Evolutionary conservation across 2,113 vertebrate species (phyloP).

Genomic region (Heterotilapia buettikoferi): DNA sequence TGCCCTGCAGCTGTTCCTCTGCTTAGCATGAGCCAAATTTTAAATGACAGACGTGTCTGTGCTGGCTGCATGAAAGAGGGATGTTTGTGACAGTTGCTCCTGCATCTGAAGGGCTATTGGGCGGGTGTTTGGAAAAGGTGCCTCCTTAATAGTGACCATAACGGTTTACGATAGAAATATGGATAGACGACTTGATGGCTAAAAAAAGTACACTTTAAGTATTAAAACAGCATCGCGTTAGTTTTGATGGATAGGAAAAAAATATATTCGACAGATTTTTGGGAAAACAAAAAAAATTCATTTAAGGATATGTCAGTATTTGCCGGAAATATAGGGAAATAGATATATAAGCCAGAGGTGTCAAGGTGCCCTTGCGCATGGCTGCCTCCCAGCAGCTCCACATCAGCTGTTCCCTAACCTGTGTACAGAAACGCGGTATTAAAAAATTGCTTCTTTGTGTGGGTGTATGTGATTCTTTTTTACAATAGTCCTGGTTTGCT

Average conservation of each 20-base stretch:
- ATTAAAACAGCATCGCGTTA: not conserved
- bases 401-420: not conserved
- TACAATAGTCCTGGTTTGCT: not conserved
- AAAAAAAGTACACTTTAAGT: not conserved
- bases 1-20: slow-evolving; percentile 63
- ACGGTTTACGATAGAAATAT: not conserved
- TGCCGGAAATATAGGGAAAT: not conserved
- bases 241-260: not conserved
- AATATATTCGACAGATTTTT: not conserved
- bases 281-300: not conserved
- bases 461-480: not conserved
- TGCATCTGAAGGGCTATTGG: slow-evolving; percentile 14
- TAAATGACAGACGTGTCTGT: slow-evolving; percentile 60
- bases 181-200: not conserved
- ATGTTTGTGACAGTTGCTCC: slow-evolving; percentile 54
- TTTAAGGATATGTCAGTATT: not conserved
- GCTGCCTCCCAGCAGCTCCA: slow-evolving; percentile 1
- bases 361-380: slow-evolving; percentile 40
- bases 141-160: not conserved
- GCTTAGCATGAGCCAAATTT: slow-evolving; percentile 66
- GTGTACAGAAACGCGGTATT: not conserved
- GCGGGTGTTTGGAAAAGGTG: not conserved
- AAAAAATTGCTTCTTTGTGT: not conserved
- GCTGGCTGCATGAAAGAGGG: slow-evolving; percentile 47
- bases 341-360: not conserved